A percentile compares a stretch with the other conserved stretches of the same genome.
phyloP scores from a whole-genome alignment of 2,797 vertebrate genomes.

The Enteromius anoplus region DNA sequence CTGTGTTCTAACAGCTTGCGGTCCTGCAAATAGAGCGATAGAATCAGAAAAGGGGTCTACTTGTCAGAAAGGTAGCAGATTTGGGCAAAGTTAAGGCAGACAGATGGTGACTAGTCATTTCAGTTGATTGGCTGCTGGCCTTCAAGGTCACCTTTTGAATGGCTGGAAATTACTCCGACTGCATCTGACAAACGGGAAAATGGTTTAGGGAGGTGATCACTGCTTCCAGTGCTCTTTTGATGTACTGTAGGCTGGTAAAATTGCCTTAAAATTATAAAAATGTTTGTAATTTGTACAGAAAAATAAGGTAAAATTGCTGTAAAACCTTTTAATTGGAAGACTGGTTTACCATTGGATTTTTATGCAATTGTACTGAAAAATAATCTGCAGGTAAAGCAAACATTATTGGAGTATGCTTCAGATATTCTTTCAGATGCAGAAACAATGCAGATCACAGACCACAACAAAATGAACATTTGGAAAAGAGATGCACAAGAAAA shows the following conservation, averaged over 20 bases:
- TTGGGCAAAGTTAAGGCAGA: conserved; percentile 43
- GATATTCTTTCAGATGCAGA: too few relatives aligned
- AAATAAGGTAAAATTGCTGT: background rate
- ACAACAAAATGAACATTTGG: too few relatives aligned
- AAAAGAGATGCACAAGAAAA: too few relatives aligned
- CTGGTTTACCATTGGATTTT: background rate
- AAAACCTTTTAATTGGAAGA: background rate
- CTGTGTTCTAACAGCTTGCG: conserved; percentile 65
- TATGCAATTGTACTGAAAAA: background rate
- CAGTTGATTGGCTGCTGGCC: conserved; percentile 47
- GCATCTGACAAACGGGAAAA: conserved; percentile 23
- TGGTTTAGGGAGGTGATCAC: conserved; percentile 10
- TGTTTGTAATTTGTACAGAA: background rate
- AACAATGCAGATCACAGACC: too few relatives aligned
- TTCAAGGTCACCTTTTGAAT: conserved; percentile 52
- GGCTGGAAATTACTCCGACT: conserved; percentile 36
- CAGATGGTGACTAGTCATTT: conserved; percentile 48
- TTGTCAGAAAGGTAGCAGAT: conserved; percentile 49
- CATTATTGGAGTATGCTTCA: too few relatives aligned
- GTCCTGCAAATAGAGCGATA: conserved; percentile 62
- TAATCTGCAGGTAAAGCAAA: too few relatives aligned
- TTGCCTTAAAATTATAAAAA: background rate
- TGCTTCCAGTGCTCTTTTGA: background rate
- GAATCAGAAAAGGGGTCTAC: conserved; percentile 65
- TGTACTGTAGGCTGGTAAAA: background rate